Conservation (phyloP, 2,113 vertebrate genomes). For the Kobus ellipsiprymnus region DNA sequence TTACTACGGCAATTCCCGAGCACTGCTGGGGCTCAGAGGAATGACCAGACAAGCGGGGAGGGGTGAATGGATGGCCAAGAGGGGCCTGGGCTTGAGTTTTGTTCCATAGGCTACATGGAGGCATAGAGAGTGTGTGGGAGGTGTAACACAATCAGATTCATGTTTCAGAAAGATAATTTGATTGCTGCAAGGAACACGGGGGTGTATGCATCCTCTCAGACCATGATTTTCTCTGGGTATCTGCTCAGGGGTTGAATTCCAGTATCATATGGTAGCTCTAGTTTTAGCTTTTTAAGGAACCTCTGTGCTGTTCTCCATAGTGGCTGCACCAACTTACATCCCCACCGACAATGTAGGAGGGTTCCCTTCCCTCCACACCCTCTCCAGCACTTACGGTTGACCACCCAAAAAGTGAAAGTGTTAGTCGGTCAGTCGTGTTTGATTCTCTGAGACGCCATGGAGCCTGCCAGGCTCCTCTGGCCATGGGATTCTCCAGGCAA, state of each 20-base stretch:
- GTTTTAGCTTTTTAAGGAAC: not conserved
- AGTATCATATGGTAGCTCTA: fast-evolving
- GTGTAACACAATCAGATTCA: not conserved
- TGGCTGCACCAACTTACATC: not conserved
- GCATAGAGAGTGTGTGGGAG: fast-evolving
- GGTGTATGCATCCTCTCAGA: not conserved
- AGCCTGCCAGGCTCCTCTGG: not conserved
- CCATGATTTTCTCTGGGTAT: not conserved
- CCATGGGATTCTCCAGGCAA: not conserved
- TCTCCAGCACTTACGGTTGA: not conserved
- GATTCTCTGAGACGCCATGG: not conserved
- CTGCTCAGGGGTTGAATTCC: not conserved
- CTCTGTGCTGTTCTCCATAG: fast-evolving
- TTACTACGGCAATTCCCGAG: fast-evolving
- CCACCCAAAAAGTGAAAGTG: not conserved
- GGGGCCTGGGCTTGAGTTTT: not conserved
- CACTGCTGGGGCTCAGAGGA: fast-evolving
- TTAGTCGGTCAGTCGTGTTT: not conserved
- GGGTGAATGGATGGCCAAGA: fast-evolving
- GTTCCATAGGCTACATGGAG: not conserved
- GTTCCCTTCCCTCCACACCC: not conserved
- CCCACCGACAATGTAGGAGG: not conserved
- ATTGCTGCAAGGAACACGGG: not conserved
- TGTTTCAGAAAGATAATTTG: not conserved
- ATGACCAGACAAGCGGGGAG: fast-evolving